These are phyloP conservation scores for Cheilosia scutellata DNA, from an alignment of 2,888 invertebrate species.

Conservation along the genomic window DNA sequence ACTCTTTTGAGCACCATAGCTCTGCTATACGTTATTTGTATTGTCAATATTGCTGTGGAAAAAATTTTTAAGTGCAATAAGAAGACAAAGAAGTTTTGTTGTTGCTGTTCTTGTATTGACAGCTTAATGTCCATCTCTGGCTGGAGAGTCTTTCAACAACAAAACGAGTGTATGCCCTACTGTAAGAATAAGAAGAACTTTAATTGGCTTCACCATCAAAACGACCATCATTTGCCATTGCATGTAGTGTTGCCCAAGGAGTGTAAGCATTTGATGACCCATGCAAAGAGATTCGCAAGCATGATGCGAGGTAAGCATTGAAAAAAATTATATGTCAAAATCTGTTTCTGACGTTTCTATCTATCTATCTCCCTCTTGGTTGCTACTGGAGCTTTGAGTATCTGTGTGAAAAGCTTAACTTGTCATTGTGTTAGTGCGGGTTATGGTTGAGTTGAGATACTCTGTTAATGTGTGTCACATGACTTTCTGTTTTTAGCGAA, in stretches of 20 bases:
- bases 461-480: slow-evolving; percentile 30
- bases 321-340: background rate
- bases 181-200: slow-evolving; percentile 30
- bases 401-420: background rate
- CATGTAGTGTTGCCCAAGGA: slow-evolving; percentile 47
- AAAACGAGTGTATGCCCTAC: slow-evolving; percentile 42
- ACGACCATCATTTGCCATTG: slow-evolving; percentile 24
- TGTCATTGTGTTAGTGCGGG: background rate
- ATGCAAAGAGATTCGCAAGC: slow-evolving; percentile 57
- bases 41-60: slow-evolving; percentile 23
- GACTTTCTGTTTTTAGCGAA: slow-evolving; percentile 34
- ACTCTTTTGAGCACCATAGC: slow-evolving; percentile 53
- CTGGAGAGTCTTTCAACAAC: slow-evolving; percentile 55
- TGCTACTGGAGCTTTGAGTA: background rate
- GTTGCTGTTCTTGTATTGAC: slow-evolving; percentile 22
- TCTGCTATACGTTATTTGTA: slow-evolving; percentile 26
- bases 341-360: background rate
- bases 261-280: slow-evolving; percentile 53
- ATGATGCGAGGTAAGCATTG: slow-evolving; percentile 71
- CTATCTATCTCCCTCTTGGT: background rate
- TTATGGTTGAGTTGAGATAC: background rate
- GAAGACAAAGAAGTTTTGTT: slow-evolving; percentile 52
- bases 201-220: slow-evolving; percentile 42
- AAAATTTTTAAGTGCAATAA: slow-evolving; percentile 55
- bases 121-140: slow-evolving; percentile 52